These are phyloP conservation scores for Pterobdella sp. DNA, from an alignment of 2,888 invertebrate species.

Conservation along the genomic window DNA sequence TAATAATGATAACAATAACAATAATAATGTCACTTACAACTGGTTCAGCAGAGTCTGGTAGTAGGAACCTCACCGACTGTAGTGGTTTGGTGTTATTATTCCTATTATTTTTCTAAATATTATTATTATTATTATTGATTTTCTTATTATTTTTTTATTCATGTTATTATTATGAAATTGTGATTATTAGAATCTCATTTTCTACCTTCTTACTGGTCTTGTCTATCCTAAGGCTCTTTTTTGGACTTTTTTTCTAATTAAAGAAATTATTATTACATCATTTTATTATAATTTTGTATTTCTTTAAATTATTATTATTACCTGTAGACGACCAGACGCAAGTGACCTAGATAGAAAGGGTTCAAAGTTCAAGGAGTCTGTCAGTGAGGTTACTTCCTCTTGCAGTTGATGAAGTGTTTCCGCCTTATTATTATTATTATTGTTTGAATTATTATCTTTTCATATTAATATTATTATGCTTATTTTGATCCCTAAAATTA, in stretches of 20 bases:
- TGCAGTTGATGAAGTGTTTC: no score
- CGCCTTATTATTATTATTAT: no score
- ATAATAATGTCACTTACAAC: constrained; percentile 16
- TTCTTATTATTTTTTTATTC: neutral
- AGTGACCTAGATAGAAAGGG: no score
- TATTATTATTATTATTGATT: neutral
- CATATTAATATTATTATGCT: no score
- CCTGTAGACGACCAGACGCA: no score
- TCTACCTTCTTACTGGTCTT: neutral
- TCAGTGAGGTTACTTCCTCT: no score
- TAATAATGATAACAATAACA: neutral
- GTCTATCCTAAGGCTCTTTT: no score
- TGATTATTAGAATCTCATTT: neutral
- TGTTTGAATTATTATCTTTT: no score
- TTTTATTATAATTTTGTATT: neutral
- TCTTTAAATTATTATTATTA: no score
- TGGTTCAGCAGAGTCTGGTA: constrained; percentile 1
- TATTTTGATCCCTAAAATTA: no score
- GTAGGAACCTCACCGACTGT: constrained; percentile 21
- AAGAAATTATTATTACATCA: neutral
- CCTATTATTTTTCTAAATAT: neutral
- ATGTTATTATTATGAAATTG: neutral
- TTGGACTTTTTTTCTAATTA: neutral
- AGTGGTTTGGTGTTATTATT: neutral
- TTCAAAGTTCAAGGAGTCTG: no score